A percentile compares a stretch with the other conserved stretches of the same genome.
Conservation (phyloP, 2,888 invertebrate species). For the Asteroscopus sphinx region DNA sequence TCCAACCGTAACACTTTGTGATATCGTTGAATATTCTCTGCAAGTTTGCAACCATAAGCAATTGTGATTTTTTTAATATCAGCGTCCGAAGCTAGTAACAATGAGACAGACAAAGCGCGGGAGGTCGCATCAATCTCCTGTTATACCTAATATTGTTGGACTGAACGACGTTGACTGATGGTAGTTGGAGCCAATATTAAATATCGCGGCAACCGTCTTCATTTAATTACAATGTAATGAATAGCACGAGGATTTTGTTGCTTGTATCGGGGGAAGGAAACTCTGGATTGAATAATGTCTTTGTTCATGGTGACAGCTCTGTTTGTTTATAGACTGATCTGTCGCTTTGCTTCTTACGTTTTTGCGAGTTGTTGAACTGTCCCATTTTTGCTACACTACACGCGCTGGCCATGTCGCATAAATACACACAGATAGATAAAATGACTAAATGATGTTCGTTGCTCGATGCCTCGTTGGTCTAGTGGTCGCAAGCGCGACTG, state of each 20-base stretch:
- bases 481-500: no score
- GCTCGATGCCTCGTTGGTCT: no score
- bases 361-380: no score
- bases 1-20: fast-evolving
- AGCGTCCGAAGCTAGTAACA: conserved; percentile 59
- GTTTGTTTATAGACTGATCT: background rate
- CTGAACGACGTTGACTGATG: conserved; percentile 67
- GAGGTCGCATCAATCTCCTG: conserved; percentile 66
- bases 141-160: conserved; percentile 63
- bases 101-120: conserved; percentile 65
- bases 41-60: conserved; percentile 21
- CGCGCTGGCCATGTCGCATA: no score
- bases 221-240: conserved; percentile 59
- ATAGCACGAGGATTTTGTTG: conserved; percentile 42
- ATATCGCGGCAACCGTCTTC: conserved; percentile 57
- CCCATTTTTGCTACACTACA: no score
- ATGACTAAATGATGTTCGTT: no score
- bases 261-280: conserved; percentile 23
- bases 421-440: no score
- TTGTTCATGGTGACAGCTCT: conserved; percentile 3
- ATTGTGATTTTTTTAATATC: conserved; percentile 63
- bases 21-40: conserved; percentile 12
- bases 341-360: no score
- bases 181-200: conserved; percentile 57
- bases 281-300: conserved; percentile 30